phyloP scores from a whole-genome alignment of 2,113 vertebrate genomes.

The Aphelocoma coerulescens region DNA sequence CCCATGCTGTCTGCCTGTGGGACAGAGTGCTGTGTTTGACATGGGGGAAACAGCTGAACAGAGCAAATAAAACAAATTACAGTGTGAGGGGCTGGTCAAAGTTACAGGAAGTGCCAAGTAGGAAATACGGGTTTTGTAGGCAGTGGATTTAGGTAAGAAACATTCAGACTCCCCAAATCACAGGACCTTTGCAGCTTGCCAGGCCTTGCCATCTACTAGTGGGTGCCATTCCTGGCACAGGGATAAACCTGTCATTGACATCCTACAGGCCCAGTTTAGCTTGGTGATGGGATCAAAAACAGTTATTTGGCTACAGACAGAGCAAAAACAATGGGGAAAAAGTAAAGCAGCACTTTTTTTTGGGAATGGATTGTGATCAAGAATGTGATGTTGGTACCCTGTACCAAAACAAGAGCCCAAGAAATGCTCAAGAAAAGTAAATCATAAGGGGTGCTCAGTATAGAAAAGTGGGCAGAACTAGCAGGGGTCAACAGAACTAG shows the following conservation, averaged over 20 bases:
- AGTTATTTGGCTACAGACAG: background rate
- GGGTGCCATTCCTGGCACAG: background rate
- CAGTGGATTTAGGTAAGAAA: background rate
- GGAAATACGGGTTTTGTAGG: background rate
- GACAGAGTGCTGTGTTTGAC: fast-evolving
- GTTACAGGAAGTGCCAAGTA: background rate
- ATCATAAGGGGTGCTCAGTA: background rate
- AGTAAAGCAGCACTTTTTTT: background rate
- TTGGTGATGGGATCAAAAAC: background rate
- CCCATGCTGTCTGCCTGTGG: background rate
- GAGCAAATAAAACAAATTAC: background rate
- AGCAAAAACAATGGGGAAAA: background rate
- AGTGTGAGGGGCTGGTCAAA: background rate
- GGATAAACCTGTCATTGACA: background rate
- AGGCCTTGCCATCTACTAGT: background rate
- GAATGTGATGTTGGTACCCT: background rate
- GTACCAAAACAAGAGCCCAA: background rate
- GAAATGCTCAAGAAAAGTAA: background rate
- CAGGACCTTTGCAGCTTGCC: background rate
- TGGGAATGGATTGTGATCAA: background rate
- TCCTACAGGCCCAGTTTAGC: background rate
- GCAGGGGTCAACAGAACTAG: background rate
- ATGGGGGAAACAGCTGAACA: background rate
- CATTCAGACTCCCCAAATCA: background rate
- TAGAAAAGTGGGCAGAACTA: no score